These are phyloP conservation scores for Limenitis camilla DNA, from an alignment of 2,888 invertebrate species.

Conservation along the genomic window DNA sequence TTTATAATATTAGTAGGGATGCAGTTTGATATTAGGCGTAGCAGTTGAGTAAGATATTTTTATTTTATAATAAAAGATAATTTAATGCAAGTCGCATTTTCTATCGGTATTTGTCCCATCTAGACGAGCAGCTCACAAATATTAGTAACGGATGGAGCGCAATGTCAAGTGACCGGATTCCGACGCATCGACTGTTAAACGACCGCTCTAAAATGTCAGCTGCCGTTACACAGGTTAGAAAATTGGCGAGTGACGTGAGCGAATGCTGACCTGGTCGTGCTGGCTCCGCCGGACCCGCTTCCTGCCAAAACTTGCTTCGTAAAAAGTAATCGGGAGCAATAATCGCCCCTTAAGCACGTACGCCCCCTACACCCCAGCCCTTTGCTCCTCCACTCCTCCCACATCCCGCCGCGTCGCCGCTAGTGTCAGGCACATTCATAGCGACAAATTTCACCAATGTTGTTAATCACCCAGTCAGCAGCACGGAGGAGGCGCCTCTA, in stretches of 20 bases:
- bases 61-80: no score
- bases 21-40: no score
- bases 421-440: slow-evolving; percentile 1
- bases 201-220: slow-evolving; percentile 4
- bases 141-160: neutral
- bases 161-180: slow-evolving; percentile 4
- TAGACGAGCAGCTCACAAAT: neutral
- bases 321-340: slow-evolving; percentile 6
- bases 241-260: slow-evolving; percentile 5
- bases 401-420: neutral
- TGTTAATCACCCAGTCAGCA: neutral
- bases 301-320: slow-evolving; percentile 2
- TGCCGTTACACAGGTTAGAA: neutral
- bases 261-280: neutral
- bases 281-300: neutral
- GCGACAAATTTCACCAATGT: slow-evolving; percentile 3
- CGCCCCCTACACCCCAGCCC: no score
- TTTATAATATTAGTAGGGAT: no score
- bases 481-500: neutral
- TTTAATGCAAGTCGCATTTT: no score
- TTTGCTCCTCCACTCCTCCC: no score
- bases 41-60: no score
- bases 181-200: neutral
- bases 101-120: neutral
- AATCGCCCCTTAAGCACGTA: slow-evolving; percentile 9